Base-by-base conservation (phyloP, 1,140 invertebrate species). In the Aradophagus sp. region DNA sequence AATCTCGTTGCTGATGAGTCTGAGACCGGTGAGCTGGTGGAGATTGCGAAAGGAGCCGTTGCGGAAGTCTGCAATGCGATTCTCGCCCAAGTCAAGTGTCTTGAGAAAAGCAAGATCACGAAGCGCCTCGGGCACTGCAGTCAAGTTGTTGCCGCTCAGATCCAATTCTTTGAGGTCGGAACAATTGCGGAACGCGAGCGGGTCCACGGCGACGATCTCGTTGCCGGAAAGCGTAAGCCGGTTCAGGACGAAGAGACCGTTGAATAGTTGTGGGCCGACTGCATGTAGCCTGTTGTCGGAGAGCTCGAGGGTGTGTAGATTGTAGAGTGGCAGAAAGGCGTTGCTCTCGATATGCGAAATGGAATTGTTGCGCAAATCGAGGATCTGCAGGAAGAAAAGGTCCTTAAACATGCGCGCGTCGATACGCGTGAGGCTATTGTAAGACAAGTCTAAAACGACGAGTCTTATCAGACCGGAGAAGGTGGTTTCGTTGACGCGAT, bases 91-190 rank as follows among this genome's bases (percentile, higher is more conserved):
- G 77, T 97, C 94, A 15, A 97, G 85, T 1, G 92, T 95, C 77
- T 94, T 93, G 50, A 97, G 83, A 77, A 94, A 93, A 26, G 92
- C 89, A 19, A 96, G 84, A 77, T 94, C 92, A 78, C 92, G 90
- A 7, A 97, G 78, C 2, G 94, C 93, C 58, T 92, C 90, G 1
- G 96, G 96, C 23, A 98, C 91, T 36, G 90, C 87, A 38, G 89
- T 87, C 38, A 97, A 82, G 66, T 91, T 89, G 85, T 98, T 98
- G 11, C 93, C 91, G 77, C 94, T 93, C 14, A 97, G 86, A 86
- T 96, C 94, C 2, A 98, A 85, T 75, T 96, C 94, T 83, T 94
- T 94, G n/a, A 97, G 85, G 72, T 93, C 93, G 2, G 93, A 95
- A 77, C 93, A 93, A 84, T 96, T 98, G 83, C 90, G 91, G 77